Conservation (phyloP, 2,113 vertebrate genomes). For the Pteropus alecto region DNA sequence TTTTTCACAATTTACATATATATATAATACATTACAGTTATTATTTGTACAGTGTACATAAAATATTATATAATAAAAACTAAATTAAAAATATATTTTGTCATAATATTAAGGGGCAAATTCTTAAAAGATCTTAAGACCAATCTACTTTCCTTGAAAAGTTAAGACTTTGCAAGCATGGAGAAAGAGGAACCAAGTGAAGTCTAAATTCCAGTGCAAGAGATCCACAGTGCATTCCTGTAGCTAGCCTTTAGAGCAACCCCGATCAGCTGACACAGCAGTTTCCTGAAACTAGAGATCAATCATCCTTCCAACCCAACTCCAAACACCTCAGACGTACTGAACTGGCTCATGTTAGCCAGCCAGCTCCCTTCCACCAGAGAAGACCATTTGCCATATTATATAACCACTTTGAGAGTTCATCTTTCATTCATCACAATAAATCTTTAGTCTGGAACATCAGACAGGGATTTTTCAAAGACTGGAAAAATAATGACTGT, state of each 20-base stretch:
- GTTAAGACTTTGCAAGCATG: conserved; percentile 1
- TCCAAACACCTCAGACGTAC: conserved; percentile 1
- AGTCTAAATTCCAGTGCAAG: neutral
- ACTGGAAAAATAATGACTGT: conserved; percentile 35
- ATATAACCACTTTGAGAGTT: conserved; percentile 35
- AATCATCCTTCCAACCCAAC: neutral
- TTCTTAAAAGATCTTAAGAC: conserved; percentile 4
- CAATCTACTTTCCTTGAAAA: conserved; percentile 15
- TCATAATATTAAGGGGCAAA: neutral
- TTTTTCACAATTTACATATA: neutral
- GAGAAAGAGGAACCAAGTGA: neutral
- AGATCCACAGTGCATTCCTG: neutral
- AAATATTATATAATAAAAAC: neutral
- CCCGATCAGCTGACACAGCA: neutral
- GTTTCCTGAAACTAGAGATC: conserved; percentile 6
- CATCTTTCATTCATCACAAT: conserved; percentile 43
- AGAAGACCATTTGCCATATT: conserved; percentile 54
- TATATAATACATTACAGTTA: neutral
- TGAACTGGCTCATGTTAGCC: neutral
- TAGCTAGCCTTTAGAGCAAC: neutral
- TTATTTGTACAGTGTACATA: neutral
- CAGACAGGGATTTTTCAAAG: conserved; percentile 56
- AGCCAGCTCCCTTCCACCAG: conserved; percentile 11
- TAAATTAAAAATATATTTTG: neutral
- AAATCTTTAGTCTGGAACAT: conserved; percentile 26